These are phyloP conservation scores for Drosophila meridionalis DNA, from an alignment of 2,888 invertebrate genomes.

Conservation along the genomic window DNA sequence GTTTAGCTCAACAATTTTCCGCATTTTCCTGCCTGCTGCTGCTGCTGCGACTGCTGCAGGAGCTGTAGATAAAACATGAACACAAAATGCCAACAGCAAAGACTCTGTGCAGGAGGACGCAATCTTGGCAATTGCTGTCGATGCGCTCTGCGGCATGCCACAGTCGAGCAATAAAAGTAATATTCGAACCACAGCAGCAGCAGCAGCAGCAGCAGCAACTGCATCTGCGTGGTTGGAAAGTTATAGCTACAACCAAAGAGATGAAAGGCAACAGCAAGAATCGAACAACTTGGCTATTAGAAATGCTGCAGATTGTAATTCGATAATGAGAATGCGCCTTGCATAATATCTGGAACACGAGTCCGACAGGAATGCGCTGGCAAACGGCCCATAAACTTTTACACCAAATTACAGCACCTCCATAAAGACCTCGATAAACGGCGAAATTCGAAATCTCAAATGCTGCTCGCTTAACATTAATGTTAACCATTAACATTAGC, in stretches of 20 bases:
- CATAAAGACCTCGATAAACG: conserved; percentile 34
- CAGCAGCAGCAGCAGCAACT: conserved; percentile 14
- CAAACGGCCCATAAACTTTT: conserved; percentile 10
- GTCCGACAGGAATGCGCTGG: conserved; percentile 12
- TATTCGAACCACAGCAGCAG: conserved; percentile 62
- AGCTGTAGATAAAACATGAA: conserved; percentile 63
- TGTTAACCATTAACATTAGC: conserved; percentile 44
- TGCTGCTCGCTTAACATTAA: conserved; percentile 36
- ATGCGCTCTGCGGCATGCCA: conserved; percentile 21
- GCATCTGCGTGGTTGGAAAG: conserved; percentile 72
- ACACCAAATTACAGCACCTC: conserved; percentile 18
- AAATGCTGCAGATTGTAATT: conserved; percentile 61
- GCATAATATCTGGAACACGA: conserved; percentile 57
- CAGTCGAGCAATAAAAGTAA: conserved; percentile 64
- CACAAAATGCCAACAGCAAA: conserved; percentile 58
- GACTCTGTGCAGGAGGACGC: conserved; percentile 16
- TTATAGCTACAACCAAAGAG: conserved; percentile 65
- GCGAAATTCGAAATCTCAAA: conserved; percentile 39
- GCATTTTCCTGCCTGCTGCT: conserved; percentile 58
- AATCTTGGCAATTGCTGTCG: conserved; percentile 33
- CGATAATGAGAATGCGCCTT: conserved; percentile 65
- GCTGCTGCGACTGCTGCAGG: conserved; percentile 37
- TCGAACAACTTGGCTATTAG: conserved; percentile 28
- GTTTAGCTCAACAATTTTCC: conserved; percentile 68
- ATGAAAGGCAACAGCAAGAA: conserved; percentile 65